A percentile compares a stretch with the other conserved stretches of the same genome.
These are phyloP conservation scores for Pandemis cinnamomeana DNA, from an alignment of 2,888 invertebrate genomes.

Conservation along the genomic window DNA sequence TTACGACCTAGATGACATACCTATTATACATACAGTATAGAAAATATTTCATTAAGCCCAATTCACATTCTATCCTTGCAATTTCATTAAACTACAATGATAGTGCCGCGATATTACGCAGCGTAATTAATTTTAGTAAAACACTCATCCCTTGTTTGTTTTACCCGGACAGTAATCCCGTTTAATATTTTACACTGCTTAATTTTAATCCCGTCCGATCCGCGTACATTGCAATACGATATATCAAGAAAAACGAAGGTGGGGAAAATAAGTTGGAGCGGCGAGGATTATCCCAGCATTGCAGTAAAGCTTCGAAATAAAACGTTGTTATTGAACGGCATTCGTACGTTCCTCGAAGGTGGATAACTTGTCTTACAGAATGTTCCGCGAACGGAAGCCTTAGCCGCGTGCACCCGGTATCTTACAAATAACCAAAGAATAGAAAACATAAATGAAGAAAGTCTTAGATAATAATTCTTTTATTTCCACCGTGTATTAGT, in stretches of 20 bases:
- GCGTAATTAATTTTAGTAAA: conserved; percentile 18
- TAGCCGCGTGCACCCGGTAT: conserved; percentile 28
- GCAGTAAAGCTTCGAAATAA: conserved; percentile 37
- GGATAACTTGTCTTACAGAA: conserved; percentile 41
- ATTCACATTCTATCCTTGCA: background rate
- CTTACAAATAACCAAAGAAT: conserved; percentile 37
- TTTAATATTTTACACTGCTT: conserved; percentile 21
- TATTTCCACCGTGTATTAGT: conserved; percentile 20
- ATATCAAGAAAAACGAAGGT: conserved; percentile 34
- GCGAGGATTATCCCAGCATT: conserved; percentile 39
- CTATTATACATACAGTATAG: too few species aligned
- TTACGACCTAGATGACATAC: too few species aligned
- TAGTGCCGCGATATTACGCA: background rate
- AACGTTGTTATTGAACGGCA: conserved; percentile 35
- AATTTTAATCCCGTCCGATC: conserved; percentile 24
- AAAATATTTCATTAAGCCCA: background rate
- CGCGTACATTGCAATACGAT: conserved; percentile 12
- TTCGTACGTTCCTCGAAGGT: conserved; percentile 32
- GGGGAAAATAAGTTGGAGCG: conserved; percentile 29
- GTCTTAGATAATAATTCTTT: conserved; percentile 37
- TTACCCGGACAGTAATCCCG: conserved; percentile 13
- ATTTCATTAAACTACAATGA: conserved; percentile 1
- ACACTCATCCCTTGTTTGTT: conserved; percentile 7
- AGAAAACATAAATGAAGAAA: conserved; percentile 34
- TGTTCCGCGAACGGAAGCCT: conserved; percentile 32